Percentiles rank a stretch among this genome's conserved stretches.
Conservation (phyloP, 2,113 vertebrate species). For the Numenius arquata region DNA sequence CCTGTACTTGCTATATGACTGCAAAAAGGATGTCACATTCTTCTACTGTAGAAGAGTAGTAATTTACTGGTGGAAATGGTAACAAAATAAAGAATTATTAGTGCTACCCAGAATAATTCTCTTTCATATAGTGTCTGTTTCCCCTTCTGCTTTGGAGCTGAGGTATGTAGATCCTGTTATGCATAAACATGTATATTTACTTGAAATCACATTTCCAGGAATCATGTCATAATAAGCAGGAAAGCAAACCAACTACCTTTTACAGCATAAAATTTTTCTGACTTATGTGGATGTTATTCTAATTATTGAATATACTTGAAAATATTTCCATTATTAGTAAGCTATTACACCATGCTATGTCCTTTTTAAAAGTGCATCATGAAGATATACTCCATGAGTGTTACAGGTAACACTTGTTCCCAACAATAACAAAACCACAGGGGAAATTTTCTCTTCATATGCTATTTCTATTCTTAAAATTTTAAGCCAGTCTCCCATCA, state of each 20-base stretch:
- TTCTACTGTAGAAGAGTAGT: background rate
- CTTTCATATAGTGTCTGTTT: background rate
- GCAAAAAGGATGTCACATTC: background rate
- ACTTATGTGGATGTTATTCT: background rate
- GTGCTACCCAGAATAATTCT: background rate
- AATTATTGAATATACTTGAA: background rate
- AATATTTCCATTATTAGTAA: conserved; percentile 3
- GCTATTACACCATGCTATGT: background rate
- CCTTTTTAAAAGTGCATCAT: background rate
- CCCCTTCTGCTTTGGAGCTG: background rate
- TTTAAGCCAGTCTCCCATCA: background rate
- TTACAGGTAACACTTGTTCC: background rate
- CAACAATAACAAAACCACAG: background rate
- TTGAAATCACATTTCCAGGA: background rate
- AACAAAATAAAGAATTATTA: background rate
- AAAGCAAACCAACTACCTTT: background rate
- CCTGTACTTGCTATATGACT: accelerated
- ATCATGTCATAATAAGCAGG: background rate
- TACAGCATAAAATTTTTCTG: background rate
- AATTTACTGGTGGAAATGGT: background rate
- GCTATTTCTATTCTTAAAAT: background rate
- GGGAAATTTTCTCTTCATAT: background rate
- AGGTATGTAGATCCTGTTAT: background rate
- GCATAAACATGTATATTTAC: background rate
- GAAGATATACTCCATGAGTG: background rate